A percentile compares a stretch with the other conserved stretches of the same genome.
Evolutionary conservation across 2,113 vertebrate genomes (phyloP).

Genomic region (Hypanus sabinus): DNA sequence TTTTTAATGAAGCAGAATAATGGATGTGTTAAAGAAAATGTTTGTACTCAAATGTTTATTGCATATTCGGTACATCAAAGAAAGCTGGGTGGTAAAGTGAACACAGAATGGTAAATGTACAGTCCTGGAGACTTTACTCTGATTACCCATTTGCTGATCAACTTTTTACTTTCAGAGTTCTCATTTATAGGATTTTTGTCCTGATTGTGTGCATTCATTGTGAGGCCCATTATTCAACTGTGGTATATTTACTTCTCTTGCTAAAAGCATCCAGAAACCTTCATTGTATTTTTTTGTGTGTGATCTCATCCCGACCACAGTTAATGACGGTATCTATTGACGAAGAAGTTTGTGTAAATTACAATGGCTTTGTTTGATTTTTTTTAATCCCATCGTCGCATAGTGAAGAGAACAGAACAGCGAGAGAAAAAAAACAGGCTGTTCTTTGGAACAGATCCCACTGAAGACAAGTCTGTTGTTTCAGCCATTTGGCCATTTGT

Average conservation of each 20-base stretch:
- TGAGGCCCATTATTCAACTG: too few relatives aligned
- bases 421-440: conserved; percentile 51
- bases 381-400: conserved; percentile 48
- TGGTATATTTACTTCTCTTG: background rate
- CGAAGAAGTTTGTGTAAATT: conserved; percentile 63
- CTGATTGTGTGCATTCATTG: background rate
- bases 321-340: conserved; percentile 60
- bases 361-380: conserved; percentile 60
- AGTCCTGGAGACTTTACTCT: background rate
- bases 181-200: background rate
- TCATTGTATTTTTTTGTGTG: conserved; percentile 37
- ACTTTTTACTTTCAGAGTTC: background rate
- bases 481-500: conserved; percentile 75
- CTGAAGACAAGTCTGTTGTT: conserved; percentile 72
- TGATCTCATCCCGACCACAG: conserved; percentile 63
- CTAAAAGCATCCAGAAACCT: background rate
- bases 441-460: conserved; percentile 66
- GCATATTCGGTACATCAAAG: background rate
- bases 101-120: background rate
- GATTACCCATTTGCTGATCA: background rate
- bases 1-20: background rate
- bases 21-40: background rate
- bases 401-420: conserved; percentile 56
- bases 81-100: background rate
- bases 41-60: background rate